These are phyloP conservation scores for Glyptemys insculpta DNA, from an alignment of 2,797 vertebrate species.

Conservation along the genomic window DNA sequence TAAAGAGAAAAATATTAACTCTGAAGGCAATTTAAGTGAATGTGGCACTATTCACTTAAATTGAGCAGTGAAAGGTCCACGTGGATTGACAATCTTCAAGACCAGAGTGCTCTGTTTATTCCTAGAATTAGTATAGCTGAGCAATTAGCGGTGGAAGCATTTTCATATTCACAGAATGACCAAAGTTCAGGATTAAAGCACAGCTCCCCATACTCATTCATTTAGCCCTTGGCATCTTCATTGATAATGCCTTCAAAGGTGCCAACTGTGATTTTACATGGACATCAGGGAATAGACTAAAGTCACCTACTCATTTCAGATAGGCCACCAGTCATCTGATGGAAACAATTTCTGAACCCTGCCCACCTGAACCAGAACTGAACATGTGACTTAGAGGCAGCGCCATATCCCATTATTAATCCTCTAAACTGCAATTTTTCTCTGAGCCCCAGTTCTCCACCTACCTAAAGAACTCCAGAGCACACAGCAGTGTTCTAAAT, in stretches of 20 bases:
- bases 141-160: fast-evolving
- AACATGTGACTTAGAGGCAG: neutral
- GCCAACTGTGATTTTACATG: fast-evolving
- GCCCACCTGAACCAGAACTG: neutral
- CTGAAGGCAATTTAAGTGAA: neutral
- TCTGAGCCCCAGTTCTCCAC: neutral
- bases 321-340: fast-evolving
- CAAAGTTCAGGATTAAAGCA: neutral
- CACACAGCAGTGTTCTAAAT: neutral
- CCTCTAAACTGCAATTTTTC: fast-evolving
- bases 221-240: neutral
- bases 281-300: neutral
- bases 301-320: neutral
- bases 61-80: neutral
- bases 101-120: no score
- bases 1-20: neutral
- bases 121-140: neutral
- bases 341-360: fast-evolving
- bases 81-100: neutral
- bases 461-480: neutral
- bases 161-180: neutral
- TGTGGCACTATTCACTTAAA: fast-evolving
- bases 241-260: neutral
- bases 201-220: fast-evolving
- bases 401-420: neutral